These are phyloP conservation scores for Syrrhaptes paradoxus DNA, from an alignment of 2,113 vertebrate species.

Conservation along the genomic window DNA sequence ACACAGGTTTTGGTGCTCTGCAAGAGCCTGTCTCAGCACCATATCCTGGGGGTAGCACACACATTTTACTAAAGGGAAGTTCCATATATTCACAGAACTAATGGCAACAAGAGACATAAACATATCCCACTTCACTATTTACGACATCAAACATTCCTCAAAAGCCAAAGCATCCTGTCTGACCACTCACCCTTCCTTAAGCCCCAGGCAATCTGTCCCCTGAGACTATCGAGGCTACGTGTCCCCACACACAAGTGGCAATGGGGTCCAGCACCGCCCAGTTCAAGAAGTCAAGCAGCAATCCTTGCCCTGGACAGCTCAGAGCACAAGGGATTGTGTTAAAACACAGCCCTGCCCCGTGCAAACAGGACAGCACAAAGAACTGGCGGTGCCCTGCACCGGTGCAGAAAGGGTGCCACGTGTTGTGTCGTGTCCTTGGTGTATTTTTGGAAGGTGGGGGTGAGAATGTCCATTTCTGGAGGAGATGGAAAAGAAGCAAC, in stretches of 20 bases:
- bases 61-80: too few species aligned
- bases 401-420: fast-evolving
- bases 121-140: background rate
- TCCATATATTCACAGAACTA: background rate
- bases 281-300: background rate
- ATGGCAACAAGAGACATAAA: background rate
- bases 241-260: background rate
- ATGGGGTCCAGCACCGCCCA: background rate
- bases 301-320: background rate
- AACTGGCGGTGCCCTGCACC: fast-evolving
- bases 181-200: background rate
- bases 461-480: background rate
- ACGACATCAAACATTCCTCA: background rate
- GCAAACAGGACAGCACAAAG: background rate
- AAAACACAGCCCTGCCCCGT: background rate
- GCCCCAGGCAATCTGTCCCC: background rate
- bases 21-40: background rate
- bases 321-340: background rate
- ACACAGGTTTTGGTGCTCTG: fast-evolving
- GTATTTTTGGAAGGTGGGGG: background rate
- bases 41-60: background rate
- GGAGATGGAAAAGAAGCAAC: background rate
- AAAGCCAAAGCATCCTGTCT: background rate
- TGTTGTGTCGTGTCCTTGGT: background rate
- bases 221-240: background rate